Evolutionary conservation across 2,113 vertebrate species (phyloP), one percentile per base, ranked within the genome.

Genomic region (Alouatta palliata): DNA sequence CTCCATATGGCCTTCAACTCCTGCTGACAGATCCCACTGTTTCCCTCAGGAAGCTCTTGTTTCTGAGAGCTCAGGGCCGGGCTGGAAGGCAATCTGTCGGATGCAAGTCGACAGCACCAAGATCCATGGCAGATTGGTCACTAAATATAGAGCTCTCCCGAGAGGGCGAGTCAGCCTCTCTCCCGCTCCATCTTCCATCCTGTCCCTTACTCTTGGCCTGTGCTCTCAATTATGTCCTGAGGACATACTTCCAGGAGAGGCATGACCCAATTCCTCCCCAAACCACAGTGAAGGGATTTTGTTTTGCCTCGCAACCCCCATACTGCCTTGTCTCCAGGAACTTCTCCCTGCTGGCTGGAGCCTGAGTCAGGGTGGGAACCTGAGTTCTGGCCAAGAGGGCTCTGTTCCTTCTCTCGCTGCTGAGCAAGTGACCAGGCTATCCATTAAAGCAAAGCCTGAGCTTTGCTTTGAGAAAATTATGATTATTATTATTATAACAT

Each of bases 91-190:
- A 58, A 40, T 90, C 91, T 92, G 85, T 47, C 10, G 2, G 16
- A 21, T 61, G 68, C 81, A 40, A 68, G 43, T 47, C 56, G 16
- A 49, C 2, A 21, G 79, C 52, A 82, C 17, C 32, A 58, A 73
- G 68, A 58, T 45, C 40, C n/a, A n/a, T 6, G 25, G 58, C 47
- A 80, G 49, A 47, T 40, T 2, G 16, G 58, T 20, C n/a, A 47
- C 58, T 83, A 52, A 96, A 95, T 86, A 88, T 1, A 89, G 87
- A 86, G 64, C 32, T 61, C 58, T 94, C 68, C 75, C 54, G 12
- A 90, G 40, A 66, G 58, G 13, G 40, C 13, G 70, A 66, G 21
- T 49, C 2, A 9, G 54, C 21, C 23, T 82, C 61, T 90, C 11
- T 64, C 19, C 17, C 32, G 21, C 49, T 89, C n/a, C 35, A 12